phyloP scores from a whole-genome alignment of 2,113 vertebrate species.

The Pedionomus torquatus region DNA sequence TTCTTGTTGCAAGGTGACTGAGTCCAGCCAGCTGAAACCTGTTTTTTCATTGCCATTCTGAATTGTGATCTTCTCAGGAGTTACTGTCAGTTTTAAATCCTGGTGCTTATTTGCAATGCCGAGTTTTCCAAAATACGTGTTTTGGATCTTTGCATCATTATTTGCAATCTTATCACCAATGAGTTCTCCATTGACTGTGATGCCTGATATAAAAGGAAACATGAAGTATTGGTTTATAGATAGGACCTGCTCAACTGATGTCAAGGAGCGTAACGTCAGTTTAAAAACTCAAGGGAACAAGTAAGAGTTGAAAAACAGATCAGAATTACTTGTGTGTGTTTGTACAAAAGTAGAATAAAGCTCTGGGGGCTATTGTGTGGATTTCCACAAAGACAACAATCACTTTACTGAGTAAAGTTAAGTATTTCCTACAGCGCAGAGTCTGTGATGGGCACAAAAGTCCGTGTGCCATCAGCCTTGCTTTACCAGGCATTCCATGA shows the following conservation, averaged over 20 bases:
- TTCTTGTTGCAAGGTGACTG: constrained; percentile 70
- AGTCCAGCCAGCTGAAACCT: constrained; percentile 84
- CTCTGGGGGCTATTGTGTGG: background rate
- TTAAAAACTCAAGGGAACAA: background rate
- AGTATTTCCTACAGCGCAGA: background rate
- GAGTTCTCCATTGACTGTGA: constrained; percentile 89
- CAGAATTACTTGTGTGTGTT: background rate
- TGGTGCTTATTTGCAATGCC: constrained; percentile 82
- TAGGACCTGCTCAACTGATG: background rate
- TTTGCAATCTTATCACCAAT: constrained; percentile 85
- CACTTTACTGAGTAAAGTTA: background rate
- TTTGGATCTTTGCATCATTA: constrained; percentile 65
- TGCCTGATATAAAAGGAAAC: constrained; percentile 70
- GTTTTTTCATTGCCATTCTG: constrained; percentile 70
- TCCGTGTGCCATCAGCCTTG: background rate
- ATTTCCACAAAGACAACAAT: background rate
- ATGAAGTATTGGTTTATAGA: background rate
- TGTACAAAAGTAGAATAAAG: background rate
- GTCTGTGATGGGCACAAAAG: background rate
- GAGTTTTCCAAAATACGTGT: constrained; percentile 90
- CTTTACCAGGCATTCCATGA: background rate
- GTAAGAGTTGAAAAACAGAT: background rate
- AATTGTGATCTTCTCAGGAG: constrained; percentile 80
- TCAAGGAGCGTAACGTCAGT: background rate
- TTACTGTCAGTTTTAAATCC: constrained; percentile 82